Evolutionary conservation across 2,797 vertebrate genomes (phyloP).

Genomic region (Bradypodion pumilum): DNA sequence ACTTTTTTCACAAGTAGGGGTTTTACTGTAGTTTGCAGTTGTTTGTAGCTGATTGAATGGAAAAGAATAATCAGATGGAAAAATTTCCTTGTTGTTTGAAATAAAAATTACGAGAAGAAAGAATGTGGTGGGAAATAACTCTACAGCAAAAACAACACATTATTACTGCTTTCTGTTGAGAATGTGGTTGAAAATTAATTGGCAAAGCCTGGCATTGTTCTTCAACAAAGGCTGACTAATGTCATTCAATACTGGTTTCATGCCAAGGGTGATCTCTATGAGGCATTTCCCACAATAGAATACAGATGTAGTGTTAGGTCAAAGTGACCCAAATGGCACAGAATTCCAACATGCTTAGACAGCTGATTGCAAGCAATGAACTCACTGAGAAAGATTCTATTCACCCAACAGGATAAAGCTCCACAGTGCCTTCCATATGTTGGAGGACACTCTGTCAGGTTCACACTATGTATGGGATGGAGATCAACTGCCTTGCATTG

Average conservation of each 20-base stretch:
- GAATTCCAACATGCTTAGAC: not conserved
- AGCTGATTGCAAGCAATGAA: not conserved
- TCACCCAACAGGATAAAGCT: not conserved
- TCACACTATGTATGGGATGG: too few species aligned
- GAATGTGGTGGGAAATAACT: conserved; percentile 11
- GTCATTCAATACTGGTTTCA: not conserved
- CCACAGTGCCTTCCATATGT: not conserved
- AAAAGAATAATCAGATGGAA: not conserved
- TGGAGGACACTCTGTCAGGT: not conserved
- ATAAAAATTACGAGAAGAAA: not conserved
- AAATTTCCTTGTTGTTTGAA: not conserved
- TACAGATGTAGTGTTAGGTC: conserved; percentile 7
- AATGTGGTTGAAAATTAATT: not conserved
- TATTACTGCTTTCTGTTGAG: conserved; percentile 14
- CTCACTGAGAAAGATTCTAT: not conserved
- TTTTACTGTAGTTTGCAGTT: conserved; percentile 13
- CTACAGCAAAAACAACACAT: not conserved
- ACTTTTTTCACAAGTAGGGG: too few species aligned
- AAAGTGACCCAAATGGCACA: conserved; percentile 10
- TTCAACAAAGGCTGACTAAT: conserved; percentile 12
- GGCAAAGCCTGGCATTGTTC: conserved; percentile 22
- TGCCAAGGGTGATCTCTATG: not conserved
- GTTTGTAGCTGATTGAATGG: conserved; percentile 22
- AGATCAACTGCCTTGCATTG: too few species aligned
- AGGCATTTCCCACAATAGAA: conserved; percentile 6